phyloP scores from a whole-genome alignment of 2,797 vertebrate genomes.

The Cottoperca gobio region DNA sequence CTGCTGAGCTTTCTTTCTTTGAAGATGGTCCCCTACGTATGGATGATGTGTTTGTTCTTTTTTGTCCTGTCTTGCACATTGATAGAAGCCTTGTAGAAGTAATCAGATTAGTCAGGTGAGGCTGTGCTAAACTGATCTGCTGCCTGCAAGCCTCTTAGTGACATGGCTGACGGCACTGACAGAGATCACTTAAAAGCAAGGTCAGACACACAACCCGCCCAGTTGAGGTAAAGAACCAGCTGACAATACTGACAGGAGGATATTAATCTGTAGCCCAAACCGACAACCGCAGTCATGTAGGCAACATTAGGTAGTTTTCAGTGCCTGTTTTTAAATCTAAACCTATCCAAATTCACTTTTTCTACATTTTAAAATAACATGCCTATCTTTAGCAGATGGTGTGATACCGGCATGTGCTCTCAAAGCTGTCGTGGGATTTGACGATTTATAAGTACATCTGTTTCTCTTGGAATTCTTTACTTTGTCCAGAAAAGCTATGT shows the following conservation, averaged over 20 bases:
- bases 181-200: constrained; percentile 77
- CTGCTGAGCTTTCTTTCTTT: not conserved
- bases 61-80: constrained; percentile 61
- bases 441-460: not conserved
- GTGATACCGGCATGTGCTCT: not conserved
- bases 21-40: not conserved
- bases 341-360: not conserved
- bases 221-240: constrained; percentile 33
- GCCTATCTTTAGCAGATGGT: not conserved
- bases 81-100: constrained; percentile 76
- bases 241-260: not conserved
- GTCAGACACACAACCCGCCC: constrained; percentile 56
- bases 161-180: constrained; percentile 64
- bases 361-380: not conserved
- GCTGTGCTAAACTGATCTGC: constrained; percentile 82
- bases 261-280: not conserved
- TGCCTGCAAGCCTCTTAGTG: constrained; percentile 83
- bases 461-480: constrained; percentile 28
- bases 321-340: not conserved
- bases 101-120: constrained; percentile 86
- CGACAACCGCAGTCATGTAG: not conserved
- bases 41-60: constrained; percentile 43
- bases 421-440: constrained; percentile 4
- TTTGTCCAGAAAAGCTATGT: constrained; percentile 42
- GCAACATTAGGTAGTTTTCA: not conserved